These are phyloP conservation scores for Xanthorhoe designata DNA, from an alignment of 2,888 invertebrate genomes.

Conservation along the genomic window DNA sequence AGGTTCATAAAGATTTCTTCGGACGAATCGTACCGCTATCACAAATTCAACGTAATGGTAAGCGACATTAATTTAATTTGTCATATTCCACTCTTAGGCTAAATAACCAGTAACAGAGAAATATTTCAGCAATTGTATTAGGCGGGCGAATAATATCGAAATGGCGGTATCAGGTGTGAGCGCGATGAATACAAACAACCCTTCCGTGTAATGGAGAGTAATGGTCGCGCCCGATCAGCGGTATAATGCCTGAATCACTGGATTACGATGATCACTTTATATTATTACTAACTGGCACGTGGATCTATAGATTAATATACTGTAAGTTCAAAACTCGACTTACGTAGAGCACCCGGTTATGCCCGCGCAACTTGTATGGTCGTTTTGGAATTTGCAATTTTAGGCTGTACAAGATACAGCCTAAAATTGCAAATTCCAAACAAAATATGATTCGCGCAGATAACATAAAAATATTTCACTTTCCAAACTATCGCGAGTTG, in stretches of 20 bases:
- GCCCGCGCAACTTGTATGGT: too few species aligned
- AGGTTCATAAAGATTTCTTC: slow-evolving; percentile 88
- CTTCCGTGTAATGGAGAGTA: slow-evolving; percentile 80
- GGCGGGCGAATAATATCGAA: slow-evolving; percentile 33
- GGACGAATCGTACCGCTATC: slow-evolving; percentile 82
- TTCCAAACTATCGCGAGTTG: too few species aligned
- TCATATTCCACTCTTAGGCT: too few species aligned
- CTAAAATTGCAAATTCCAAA: too few species aligned
- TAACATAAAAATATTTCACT: too few species aligned
- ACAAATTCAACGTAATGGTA: slow-evolving; percentile 70
- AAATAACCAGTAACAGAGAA: not conserved
- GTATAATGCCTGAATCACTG: slow-evolving; percentile 47
- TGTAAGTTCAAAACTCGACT: too few species aligned
- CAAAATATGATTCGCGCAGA: too few species aligned
- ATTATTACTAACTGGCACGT: not conserved
- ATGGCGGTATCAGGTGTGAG: slow-evolving; percentile 55
- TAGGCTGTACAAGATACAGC: too few species aligned
- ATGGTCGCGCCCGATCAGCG: slow-evolving; percentile 73
- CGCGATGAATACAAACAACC: slow-evolving; percentile 82
- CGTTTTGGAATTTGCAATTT: too few species aligned
- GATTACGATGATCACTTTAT: slow-evolving; percentile 10
- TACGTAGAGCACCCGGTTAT: too few species aligned
- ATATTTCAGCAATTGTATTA: not conserved
- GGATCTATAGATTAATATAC: too few species aligned
- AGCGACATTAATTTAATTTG: slow-evolving; percentile 24